A percentile compares a stretch with the other conserved stretches of the same genome.
Conservation (phyloP, 53 echinoderm and acorn worm species). For the Paracentrotus lividus region DNA sequence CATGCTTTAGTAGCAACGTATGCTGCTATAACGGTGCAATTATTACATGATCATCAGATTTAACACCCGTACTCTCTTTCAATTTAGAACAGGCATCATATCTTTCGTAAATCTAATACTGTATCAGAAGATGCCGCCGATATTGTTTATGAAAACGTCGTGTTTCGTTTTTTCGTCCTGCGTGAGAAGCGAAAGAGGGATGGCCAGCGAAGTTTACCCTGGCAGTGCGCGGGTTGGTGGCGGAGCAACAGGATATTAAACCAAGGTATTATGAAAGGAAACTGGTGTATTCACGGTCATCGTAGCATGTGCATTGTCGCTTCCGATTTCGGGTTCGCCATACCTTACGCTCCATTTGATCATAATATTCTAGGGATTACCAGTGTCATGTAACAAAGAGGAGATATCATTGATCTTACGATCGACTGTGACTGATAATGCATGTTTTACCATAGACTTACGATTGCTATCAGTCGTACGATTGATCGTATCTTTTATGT, state of each 20-base stretch:
- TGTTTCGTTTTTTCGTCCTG: constrained; percentile 2
- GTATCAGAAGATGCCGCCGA: not conserved
- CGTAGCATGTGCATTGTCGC: constrained; percentile 34
- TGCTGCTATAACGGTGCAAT: no score
- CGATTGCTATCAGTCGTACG: no score
- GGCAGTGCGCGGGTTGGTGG: not conserved
- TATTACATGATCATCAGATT: no score
- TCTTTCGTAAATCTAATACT: not conserved
- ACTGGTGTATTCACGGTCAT: constrained; percentile 37
- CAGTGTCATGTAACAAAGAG: no score
- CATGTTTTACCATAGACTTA: no score
- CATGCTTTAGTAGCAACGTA: no score
- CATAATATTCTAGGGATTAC: no score
- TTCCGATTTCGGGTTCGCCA: constrained; percentile 26
- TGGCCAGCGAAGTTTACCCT: not conserved
- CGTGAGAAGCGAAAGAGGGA: not conserved
- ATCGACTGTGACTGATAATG: no score
- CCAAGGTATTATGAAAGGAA: constrained; percentile 29
- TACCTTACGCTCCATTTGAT: not conserved
- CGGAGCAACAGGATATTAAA: constrained; percentile 40
- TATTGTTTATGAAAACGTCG: constrained; percentile 17
- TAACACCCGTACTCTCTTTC: not conserved
- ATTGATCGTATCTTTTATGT: no score
- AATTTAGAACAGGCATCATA: not conserved
- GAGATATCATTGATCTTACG: no score